A percentile compares a stretch with the other conserved stretches of the same genome.
Evolutionary conservation across 1,140 invertebrate species (phyloP).

Genomic region (Trypoxylus dichotomus): DNA sequence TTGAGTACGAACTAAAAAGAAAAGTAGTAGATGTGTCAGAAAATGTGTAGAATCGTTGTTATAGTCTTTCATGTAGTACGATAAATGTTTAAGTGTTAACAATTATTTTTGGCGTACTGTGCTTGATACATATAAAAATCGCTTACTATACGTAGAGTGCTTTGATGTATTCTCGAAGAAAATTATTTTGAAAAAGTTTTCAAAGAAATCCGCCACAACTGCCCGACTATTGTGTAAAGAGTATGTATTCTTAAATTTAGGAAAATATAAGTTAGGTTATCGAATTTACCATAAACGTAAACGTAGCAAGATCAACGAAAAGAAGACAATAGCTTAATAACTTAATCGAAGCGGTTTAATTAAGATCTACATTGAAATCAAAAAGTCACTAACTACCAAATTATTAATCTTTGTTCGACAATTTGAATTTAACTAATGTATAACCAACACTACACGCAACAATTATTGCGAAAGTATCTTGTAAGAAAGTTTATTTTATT

Average conservation of each 20-base stretch:
- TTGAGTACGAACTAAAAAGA: background rate
- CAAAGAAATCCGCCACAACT: conserved; percentile 28
- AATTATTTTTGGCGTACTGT: background rate
- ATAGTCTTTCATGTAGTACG: background rate
- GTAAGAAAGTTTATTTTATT: too few relatives aligned
- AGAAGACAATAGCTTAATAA: background rate
- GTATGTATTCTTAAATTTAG: background rate
- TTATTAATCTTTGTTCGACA: too few relatives aligned
- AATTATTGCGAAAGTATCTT: too few relatives aligned
- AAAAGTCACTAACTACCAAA: too few relatives aligned
- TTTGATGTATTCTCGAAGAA: conserved; percentile 1
- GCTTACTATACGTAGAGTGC: background rate
- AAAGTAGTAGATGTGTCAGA: background rate
- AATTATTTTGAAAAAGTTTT: background rate
- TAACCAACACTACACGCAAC: too few relatives aligned
- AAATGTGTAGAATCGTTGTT: background rate
- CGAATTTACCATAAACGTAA: background rate
- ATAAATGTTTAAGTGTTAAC: too few relatives aligned
- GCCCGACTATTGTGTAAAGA: conserved; percentile 21
- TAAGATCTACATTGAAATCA: too few relatives aligned
- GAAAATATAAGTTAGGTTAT: background rate
- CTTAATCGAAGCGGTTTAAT: too few relatives aligned
- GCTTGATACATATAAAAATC: conserved; percentile 2
- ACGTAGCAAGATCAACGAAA: background rate
- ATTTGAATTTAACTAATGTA: too few relatives aligned